Evolutionary conservation across 2,797 vertebrate genomes (phyloP).

Genomic region (Esox masquinongy): DNA sequence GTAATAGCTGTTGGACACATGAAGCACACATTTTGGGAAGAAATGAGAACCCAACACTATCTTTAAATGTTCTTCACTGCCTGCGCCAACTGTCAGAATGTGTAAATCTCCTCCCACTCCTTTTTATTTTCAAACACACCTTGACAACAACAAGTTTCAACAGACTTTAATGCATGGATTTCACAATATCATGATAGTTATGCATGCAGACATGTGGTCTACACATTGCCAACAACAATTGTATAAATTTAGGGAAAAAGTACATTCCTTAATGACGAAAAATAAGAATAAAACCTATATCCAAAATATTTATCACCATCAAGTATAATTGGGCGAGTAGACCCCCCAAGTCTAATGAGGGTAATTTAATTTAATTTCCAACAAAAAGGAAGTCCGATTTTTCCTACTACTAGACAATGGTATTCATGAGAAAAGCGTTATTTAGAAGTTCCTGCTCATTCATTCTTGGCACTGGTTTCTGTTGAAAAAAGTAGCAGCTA

Average conservation of each 20-base stretch:
- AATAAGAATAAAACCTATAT: conserved; percentile 27
- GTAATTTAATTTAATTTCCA: conserved; percentile 41
- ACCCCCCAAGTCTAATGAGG: conserved; percentile 27
- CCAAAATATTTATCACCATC: conserved; percentile 17
- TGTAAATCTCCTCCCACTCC: conserved; percentile 25
- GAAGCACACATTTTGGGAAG: conserved; percentile 44
- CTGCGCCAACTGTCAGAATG: conserved; percentile 16
- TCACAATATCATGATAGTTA: not conserved
- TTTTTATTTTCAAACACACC: conserved; percentile 18
- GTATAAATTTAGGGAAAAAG: conserved; percentile 13
- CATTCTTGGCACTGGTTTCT: conserved; percentile 45
- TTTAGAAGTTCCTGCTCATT: conserved; percentile 50
- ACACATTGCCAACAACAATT: not conserved
- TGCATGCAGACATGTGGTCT: not conserved
- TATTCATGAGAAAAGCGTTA: conserved; percentile 47
- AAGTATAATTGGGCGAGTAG: conserved; percentile 20
- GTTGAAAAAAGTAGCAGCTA: conserved; percentile 28
- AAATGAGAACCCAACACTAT: conserved; percentile 38
- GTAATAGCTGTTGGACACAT: conserved; percentile 37
- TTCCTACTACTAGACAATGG: conserved; percentile 48
- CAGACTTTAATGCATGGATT: not conserved
- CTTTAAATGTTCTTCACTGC: conserved; percentile 43
- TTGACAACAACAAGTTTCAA: not conserved
- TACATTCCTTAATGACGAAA: conserved; percentile 5
- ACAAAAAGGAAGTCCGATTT: conserved; percentile 23